A percentile compares a stretch with the other conserved stretches of the same genome.
Evolutionary conservation across 2,888 invertebrate genomes (phyloP).

Genomic region (Steromphala cineraria): DNA sequence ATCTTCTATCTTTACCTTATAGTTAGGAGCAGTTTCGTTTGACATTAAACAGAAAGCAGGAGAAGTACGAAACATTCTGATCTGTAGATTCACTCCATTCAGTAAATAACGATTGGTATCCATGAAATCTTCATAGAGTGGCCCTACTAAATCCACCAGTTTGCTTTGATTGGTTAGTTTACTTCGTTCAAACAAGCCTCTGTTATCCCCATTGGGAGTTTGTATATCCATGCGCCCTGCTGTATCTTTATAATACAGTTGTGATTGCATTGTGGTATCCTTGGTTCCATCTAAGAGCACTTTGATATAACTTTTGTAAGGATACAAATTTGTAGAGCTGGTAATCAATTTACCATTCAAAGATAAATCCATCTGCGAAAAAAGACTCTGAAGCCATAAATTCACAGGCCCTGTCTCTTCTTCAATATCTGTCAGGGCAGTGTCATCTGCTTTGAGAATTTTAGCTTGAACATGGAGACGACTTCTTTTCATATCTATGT

Average conservation of each 20-base stretch:
- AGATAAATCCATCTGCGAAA: slow-evolving; percentile 33
- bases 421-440: neutral
- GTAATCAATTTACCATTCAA: slow-evolving; percentile 29
- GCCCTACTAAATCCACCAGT: slow-evolving; percentile 20
- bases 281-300: slow-evolving; percentile 17
- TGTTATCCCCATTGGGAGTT: neutral
- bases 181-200: neutral
- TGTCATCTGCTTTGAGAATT: slow-evolving; percentile 29
- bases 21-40: neutral
- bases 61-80: neutral
- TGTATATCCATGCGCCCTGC: neutral
- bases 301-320: slow-evolving; percentile 36
- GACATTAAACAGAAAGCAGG: slow-evolving; percentile 3
- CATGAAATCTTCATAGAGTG: slow-evolving; percentile 19
- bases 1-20: neutral
- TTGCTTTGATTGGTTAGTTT: neutral
- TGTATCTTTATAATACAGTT: neutral
- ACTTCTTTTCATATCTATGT: slow-evolving; percentile 30
- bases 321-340: slow-evolving; percentile 29
- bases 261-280: slow-evolving; percentile 1
- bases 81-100: slow-evolving; percentile 26
- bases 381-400: slow-evolving; percentile 25
- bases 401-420: slow-evolving; percentile 29
- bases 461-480: slow-evolving; percentile 31
- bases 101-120: neutral